Evolutionary conservation across 92 coral and sea anemone species (phyloP).

Genomic region (Zoanthus gigantus): DNA sequence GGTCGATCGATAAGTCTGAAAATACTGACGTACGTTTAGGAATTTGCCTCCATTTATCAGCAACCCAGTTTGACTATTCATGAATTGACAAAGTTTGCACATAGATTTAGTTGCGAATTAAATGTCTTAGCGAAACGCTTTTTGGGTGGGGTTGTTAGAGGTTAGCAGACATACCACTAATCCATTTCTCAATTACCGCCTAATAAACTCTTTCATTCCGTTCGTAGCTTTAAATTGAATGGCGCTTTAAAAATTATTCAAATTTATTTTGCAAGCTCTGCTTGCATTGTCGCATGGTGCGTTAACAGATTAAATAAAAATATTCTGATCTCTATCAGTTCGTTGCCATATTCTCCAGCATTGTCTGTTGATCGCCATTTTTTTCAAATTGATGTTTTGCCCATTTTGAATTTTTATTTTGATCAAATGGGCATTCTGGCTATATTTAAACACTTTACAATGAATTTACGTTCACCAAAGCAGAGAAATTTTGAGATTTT

Average conservation of each 20-base stretch:
- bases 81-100: constrained; percentile 13
- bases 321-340: constrained; percentile 16
- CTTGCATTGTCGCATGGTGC: not conserved
- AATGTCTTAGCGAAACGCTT: constrained; percentile 20
- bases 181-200: constrained; percentile 16
- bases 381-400: constrained; percentile 13
- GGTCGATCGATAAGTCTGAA: not conserved
- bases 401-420: not conserved
- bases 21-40: constrained; percentile 15
- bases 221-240: not conserved
- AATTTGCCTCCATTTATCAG: not conserved
- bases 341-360: not conserved
- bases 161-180: constrained; percentile 40
- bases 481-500: not conserved
- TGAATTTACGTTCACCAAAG: not conserved
- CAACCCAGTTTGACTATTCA: constrained; percentile 11
- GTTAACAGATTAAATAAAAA: not conserved
- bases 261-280: not conserved
- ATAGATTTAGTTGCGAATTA: constrained; percentile 29
- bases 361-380: not conserved
- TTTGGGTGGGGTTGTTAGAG: constrained; percentile 39
- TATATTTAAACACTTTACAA: not conserved
- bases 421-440: not conserved
- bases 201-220: constrained; percentile 7
- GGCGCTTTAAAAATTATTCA: not conserved